These are phyloP conservation scores for Caenorhabditis remanei DNA, from an alignment of 1,140 invertebrate genomes.

Conservation along the genomic window DNA sequence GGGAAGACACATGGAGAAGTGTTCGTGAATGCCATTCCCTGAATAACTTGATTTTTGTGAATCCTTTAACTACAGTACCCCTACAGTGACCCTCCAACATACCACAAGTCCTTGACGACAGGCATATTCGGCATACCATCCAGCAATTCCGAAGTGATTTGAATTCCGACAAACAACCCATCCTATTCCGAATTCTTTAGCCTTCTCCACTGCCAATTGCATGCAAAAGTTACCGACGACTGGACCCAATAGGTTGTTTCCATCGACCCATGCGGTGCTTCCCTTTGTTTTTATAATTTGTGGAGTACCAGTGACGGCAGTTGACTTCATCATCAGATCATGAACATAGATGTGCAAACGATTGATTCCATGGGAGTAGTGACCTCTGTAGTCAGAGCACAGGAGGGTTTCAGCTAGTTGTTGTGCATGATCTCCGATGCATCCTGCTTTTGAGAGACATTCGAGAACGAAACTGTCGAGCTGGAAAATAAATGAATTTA, in stretches of 20 bases:
- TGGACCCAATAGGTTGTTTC: constrained; percentile 80
- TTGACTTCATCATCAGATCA: constrained; percentile 78
- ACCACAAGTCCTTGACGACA: constrained; percentile 84
- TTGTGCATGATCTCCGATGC: constrained; percentile 82
- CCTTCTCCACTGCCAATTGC: constrained; percentile 88
- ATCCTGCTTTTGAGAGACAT: constrained; percentile 84
- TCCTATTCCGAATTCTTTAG: constrained; percentile 84
- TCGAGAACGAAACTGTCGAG: constrained; percentile 85
- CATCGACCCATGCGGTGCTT: constrained; percentile 77
- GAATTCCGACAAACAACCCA: constrained; percentile 88
- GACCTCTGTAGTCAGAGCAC: constrained; percentile 88
- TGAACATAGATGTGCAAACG: constrained; percentile 83
- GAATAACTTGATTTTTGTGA: constrained; percentile 46
- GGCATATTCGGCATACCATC: constrained; percentile 87
- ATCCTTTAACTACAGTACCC: neutral
- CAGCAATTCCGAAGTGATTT: constrained; percentile 92
- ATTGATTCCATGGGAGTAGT: constrained; percentile 92
- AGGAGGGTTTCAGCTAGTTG: constrained; percentile 86
- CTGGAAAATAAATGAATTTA: constrained; percentile 78
- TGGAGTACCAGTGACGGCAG: constrained; percentile 62
- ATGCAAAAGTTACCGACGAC: constrained; percentile 91
- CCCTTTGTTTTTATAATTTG: constrained; percentile 72
- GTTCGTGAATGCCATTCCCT: constrained; percentile 91
- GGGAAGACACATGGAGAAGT: constrained; percentile 90
- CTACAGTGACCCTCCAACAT: constrained; percentile 65